phyloP scores from a whole-genome alignment of 2,113 vertebrate genomes.

The Pygoscelis adeliae region DNA sequence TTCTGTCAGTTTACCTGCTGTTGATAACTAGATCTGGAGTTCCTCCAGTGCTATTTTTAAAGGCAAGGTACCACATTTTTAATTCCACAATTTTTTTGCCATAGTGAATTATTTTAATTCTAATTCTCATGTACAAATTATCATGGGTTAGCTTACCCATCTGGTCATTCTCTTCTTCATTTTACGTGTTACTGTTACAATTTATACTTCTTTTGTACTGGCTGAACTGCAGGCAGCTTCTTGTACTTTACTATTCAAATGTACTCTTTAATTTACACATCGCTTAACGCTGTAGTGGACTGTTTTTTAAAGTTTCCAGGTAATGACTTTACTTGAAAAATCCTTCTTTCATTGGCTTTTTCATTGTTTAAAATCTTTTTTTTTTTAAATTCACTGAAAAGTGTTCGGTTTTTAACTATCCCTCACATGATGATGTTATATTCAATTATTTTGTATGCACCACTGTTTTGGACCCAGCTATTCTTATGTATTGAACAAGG shows the following conservation, averaged over 20 bases:
- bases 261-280: not conserved
- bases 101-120: not conserved
- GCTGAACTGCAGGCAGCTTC: not conserved
- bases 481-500: not conserved
- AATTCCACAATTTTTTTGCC: not conserved
- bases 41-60: not conserved
- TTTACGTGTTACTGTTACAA: not conserved
- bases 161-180: not conserved
- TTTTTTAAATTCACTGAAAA: not conserved
- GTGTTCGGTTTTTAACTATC: fast-evolving
- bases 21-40: not conserved
- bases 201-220: not conserved
- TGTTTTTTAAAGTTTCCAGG: not conserved
- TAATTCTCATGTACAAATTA: not conserved
- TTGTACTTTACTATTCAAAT: not conserved
- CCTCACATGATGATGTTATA: not conserved
- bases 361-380: not conserved
- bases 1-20: not conserved
- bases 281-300: not conserved
- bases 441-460: not conserved
- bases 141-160: not conserved
- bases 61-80: not conserved
- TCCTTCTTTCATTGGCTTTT: not conserved
- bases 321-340: not conserved
- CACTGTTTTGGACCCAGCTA: not conserved